Evolutionary conservation across 2,888 invertebrate species (phyloP), one percentile per base, ranked within the genome.

Genomic region (Odontothrips loti): DNA sequence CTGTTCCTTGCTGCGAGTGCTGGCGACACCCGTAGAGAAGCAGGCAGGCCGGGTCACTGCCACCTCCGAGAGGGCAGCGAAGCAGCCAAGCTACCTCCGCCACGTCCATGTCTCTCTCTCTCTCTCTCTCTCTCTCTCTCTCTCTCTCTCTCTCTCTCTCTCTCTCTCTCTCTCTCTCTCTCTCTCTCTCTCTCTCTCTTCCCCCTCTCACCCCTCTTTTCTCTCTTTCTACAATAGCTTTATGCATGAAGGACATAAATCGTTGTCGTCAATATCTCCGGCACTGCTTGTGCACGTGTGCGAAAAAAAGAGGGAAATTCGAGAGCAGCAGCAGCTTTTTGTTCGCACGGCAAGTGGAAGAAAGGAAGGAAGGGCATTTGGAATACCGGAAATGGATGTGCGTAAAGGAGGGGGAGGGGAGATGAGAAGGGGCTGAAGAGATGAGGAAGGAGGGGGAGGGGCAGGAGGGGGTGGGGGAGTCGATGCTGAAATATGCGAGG

Each of bases 231-330:
- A 75, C 68, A 75, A 75, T 75, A 75, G 68, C 68, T 75, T 75
- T 75, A 75, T 75, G 68, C 68, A 75, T 75, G 68, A 75, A 75
- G 68, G 68, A 75, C 68, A 75, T 75, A 75, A 75, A 75, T 75
- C 68, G 68, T 75, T 75, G 68, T 75, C 68, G 68, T 75, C 68
- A 75, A 75, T 75, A 75, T 75, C 68, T 75, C 68, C 68, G 68
- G 68, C 68, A 12, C 68, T 75, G 68, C 68, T 75, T 75, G 68
- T 27, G 27, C 68, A 27, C 27, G 68, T 75, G 68, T 27, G 68
- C 23, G 27, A 27, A 75, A 27, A 27, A 27, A 75, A 27, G 12
- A 27, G 68, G 68, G 27, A 75, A 75, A 27, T 75, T 27, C 15
- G 51, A 51, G 58, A 43, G 34, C 34, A 15, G 58, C 68, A 75